These are phyloP conservation scores for Trachurus trachurus DNA, from an alignment of 2,797 vertebrate genomes.

Conservation along the genomic window DNA sequence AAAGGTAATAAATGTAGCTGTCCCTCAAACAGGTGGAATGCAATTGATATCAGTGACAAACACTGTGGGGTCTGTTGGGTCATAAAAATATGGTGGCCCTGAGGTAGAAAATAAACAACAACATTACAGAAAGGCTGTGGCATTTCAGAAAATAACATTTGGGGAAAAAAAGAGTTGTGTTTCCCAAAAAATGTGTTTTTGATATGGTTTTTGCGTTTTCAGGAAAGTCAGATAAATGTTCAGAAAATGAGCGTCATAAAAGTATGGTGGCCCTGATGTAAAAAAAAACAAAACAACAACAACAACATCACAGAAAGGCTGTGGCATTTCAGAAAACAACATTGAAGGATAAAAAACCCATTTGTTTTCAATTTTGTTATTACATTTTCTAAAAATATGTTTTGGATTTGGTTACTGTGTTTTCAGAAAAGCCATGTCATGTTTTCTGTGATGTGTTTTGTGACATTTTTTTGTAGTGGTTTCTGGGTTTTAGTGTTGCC, in stretches of 20 bases:
- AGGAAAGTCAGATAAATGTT: too few relatives aligned
- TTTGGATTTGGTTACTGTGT: not conserved
- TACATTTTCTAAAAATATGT: not conserved
- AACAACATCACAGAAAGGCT: not conserved
- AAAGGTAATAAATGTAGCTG: conserved; percentile 43
- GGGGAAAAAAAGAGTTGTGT: not conserved
- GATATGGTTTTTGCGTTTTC: too few relatives aligned
- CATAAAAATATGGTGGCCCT: not conserved
- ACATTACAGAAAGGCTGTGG: not conserved
- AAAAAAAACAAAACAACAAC: not conserved
- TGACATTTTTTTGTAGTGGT: not conserved
- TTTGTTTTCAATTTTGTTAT: not conserved
- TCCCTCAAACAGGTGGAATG: conserved; percentile 39
- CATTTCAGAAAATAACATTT: not conserved
- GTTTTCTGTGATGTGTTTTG: not conserved
- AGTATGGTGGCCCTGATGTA: not conserved
- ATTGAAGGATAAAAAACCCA: not conserved
- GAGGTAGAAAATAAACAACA: not conserved
- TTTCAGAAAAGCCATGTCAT: not conserved
- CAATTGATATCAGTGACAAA: not conserved
- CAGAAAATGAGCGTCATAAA: not conserved
- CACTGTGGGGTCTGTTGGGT: not conserved
- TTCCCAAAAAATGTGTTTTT: too few relatives aligned
- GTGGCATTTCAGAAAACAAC: not conserved
- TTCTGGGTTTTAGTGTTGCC: not conserved